Percentiles rank a stretch among this genome's conserved stretches.
Evolutionary conservation across 2,113 vertebrate species (phyloP).

Genomic region (Erythrolamprus reginae): DNA sequence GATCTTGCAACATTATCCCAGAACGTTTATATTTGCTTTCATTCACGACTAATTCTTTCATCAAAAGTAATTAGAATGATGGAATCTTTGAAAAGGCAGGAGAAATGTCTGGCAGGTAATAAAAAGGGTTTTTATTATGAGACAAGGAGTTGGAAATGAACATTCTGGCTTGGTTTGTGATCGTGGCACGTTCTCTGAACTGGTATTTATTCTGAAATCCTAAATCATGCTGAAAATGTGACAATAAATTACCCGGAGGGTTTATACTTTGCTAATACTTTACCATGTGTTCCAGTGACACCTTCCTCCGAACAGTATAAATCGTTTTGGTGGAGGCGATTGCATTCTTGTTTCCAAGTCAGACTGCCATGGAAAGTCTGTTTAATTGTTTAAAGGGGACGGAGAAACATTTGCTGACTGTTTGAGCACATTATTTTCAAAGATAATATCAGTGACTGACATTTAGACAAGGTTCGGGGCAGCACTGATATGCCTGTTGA

Average conservation of each 20-base stretch:
- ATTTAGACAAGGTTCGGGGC: neutral
- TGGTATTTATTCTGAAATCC: neutral
- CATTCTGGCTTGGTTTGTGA: neutral
- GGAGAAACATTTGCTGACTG: conserved; percentile 18
- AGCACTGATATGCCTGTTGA: conserved; percentile 11
- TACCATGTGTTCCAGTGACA: neutral
- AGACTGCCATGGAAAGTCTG: conserved; percentile 18
- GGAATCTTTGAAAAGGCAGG: neutral
- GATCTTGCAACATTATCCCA: neutral
- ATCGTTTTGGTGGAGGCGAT: conserved; percentile 2
- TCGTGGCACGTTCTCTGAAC: neutral
- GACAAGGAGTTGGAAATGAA: neutral
- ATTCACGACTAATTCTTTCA: neutral
- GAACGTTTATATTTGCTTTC: neutral
- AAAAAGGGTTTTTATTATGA: neutral
- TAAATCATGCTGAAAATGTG: neutral
- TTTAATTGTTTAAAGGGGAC: conserved; percentile 29
- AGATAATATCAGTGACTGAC: conserved; percentile 27
- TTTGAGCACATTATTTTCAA: conserved; percentile 23
- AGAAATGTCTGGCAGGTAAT: neutral
- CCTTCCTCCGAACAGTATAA: neutral
- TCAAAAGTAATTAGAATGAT: neutral
- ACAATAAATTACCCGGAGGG: neutral
- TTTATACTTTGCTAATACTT: neutral
- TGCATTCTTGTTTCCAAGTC: conserved; percentile 2